Evolutionary conservation across 2,113 vertebrate species (phyloP).

Genomic region (Eira barbara): DNA sequence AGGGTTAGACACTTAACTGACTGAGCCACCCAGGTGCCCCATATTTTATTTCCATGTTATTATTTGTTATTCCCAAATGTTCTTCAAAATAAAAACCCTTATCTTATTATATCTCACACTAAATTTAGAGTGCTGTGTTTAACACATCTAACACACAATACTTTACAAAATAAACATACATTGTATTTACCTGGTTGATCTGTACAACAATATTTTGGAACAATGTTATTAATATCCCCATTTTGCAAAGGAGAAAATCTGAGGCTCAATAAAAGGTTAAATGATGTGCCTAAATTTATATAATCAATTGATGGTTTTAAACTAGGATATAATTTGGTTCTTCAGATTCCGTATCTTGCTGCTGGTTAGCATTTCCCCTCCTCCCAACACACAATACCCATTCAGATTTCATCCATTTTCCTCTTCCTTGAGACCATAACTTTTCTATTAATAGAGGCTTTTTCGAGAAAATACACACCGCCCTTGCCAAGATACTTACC

Average conservation of each 20-base stretch:
- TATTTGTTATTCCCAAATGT: neutral
- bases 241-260: neutral
- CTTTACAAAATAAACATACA: neutral
- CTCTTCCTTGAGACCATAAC: neutral
- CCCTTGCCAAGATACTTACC: neutral
- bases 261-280: neutral
- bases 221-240: neutral
- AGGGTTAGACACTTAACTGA: neutral
- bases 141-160: neutral
- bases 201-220: neutral
- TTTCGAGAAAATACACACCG: neutral
- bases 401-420: neutral
- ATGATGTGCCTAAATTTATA: neutral
- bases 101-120: neutral
- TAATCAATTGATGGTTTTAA: neutral
- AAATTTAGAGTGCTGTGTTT: neutral
- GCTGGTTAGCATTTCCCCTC: neutral
- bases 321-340: neutral
- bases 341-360: neutral
- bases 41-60: neutral
- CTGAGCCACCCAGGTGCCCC: neutral
- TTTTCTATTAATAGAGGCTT: neutral
- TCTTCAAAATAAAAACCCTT: neutral
- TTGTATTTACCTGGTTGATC: neutral
- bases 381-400: neutral